Conservation (phyloP, 2,113 vertebrate species). For the Todiramphus saurophagus region DNA sequence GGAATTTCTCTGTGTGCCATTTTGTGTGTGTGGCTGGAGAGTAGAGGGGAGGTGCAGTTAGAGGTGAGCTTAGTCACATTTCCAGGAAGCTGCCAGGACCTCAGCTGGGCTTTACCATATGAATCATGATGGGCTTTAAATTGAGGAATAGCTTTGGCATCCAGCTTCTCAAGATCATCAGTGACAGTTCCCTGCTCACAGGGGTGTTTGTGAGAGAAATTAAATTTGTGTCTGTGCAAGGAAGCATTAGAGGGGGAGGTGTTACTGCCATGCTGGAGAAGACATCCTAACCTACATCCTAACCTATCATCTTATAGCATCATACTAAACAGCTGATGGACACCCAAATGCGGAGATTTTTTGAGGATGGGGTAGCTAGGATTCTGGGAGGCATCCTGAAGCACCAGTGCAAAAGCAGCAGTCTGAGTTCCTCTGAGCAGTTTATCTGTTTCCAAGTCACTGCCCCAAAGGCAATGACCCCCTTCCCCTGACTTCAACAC, state of each 20-base stretch:
- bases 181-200: not conserved
- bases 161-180: not conserved
- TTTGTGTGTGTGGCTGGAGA: not conserved
- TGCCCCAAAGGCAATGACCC: not conserved
- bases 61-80: not conserved
- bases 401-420: not conserved
- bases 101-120: not conserved
- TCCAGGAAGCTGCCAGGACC: not conserved
- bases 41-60: not conserved
- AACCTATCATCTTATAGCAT: fast-evolving
- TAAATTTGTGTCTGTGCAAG: not conserved
- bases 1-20: not conserved
- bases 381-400: not conserved
- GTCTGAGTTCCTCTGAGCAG: not conserved
- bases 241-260: too few relatives aligned
- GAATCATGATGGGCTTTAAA: not conserved
- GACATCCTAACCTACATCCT: not conserved
- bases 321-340: not conserved
- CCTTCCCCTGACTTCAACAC: not conserved
- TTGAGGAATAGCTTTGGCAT: not conserved
- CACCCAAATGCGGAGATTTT: fast-evolving
- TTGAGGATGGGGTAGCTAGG: not conserved
- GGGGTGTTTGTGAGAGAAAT: not conserved
- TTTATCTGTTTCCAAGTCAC: not conserved
- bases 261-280: not conserved